phyloP scores from a whole-genome alignment of 2,888 invertebrate species.

The Galerucella pusilla region DNA sequence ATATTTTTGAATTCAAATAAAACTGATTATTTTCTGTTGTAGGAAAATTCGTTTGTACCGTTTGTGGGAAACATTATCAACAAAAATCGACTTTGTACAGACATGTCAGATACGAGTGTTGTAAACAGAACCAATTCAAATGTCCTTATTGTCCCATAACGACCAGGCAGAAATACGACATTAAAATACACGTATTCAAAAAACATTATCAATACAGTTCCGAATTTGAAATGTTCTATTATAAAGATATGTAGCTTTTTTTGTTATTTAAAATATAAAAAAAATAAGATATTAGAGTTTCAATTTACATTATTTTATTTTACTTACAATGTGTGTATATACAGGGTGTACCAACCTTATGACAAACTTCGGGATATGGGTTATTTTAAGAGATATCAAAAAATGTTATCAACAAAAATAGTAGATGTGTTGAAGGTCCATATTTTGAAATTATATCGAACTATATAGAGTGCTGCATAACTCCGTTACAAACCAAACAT shows the following conservation, averaged over 20 bases:
- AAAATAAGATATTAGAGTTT: background rate
- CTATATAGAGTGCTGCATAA: too few relatives aligned
- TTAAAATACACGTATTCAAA: constrained; percentile 48
- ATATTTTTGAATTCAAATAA: background rate
- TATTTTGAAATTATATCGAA: too few relatives aligned
- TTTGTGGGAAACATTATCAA: constrained; percentile 81
- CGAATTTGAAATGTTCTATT: constrained; percentile 41
- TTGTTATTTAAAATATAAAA: background rate
- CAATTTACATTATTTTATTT: too few relatives aligned
- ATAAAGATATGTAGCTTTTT: constrained; percentile 27
- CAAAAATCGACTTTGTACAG: constrained; percentile 65
- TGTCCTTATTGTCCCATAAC: constrained; percentile 44
- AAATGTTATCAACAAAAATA: too few relatives aligned
- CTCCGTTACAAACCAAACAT: too few relatives aligned
- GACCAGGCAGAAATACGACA: constrained; percentile 50
- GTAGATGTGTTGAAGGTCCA: too few relatives aligned
- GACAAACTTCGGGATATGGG: too few relatives aligned
- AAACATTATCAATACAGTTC: constrained; percentile 40
- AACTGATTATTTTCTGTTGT: constrained; percentile 1
- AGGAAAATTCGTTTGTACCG: constrained; percentile 64
- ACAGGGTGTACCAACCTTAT: too few relatives aligned
- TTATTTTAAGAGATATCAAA: too few relatives aligned
- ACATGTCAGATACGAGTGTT: constrained; percentile 49
- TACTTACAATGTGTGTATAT: too few relatives aligned
- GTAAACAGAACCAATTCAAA: constrained; percentile 46